Percentiles rank a stretch among this genome's conserved stretches.
Evolutionary conservation across 1,140 invertebrate genomes (phyloP).

Genomic region (Oryzaephilus surinamensis): DNA sequence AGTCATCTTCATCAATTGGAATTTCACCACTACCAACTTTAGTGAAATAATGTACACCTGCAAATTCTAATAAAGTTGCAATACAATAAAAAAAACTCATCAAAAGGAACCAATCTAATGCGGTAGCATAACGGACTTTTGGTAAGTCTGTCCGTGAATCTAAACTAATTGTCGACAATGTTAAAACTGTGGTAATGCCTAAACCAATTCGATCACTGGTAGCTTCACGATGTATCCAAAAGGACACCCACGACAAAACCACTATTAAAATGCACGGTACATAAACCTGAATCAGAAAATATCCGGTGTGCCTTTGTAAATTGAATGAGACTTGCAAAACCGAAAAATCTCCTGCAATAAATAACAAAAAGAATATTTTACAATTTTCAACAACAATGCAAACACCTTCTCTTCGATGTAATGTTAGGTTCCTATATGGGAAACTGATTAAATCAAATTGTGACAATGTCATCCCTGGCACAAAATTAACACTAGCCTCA

Average conservation of each 20-base stretch:
- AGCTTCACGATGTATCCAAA: slow-evolving; percentile 95
- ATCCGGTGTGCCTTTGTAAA: slow-evolving; percentile 80
- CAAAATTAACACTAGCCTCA: slow-evolving; percentile 70
- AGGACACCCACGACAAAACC: slow-evolving; percentile 91
- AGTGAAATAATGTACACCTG: slow-evolving; percentile 79
- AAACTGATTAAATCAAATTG: slow-evolving; percentile 86
- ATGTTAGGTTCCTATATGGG: slow-evolving; percentile 69
- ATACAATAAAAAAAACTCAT: slow-evolving; percentile 93
- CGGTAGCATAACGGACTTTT: slow-evolving; percentile 80
- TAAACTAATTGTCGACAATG: slow-evolving; percentile 81
- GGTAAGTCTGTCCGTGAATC: slow-evolving; percentile 85
- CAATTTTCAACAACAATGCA: slow-evolving; percentile 7
- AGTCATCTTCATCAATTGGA: slow-evolving; percentile 65
- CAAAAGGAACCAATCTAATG: slow-evolving; percentile 84
- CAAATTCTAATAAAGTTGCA: slow-evolving; percentile 84
- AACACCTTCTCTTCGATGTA: slow-evolving; percentile 61
- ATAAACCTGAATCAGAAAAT: slow-evolving; percentile 91
- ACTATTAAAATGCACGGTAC: slow-evolving; percentile 91
- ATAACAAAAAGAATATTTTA: slow-evolving; percentile 13
- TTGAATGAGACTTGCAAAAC: slow-evolving; percentile 83
- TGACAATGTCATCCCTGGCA: slow-evolving; percentile 79
- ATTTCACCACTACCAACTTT: slow-evolving; percentile 69
- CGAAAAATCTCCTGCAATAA: slow-evolving; percentile 62
- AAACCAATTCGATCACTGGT: slow-evolving; percentile 60
- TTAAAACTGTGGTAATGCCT: slow-evolving; percentile 85